Conservation (phyloP, 2,888 invertebrate genomes). For the Tolmerus cingulatus region DNA sequence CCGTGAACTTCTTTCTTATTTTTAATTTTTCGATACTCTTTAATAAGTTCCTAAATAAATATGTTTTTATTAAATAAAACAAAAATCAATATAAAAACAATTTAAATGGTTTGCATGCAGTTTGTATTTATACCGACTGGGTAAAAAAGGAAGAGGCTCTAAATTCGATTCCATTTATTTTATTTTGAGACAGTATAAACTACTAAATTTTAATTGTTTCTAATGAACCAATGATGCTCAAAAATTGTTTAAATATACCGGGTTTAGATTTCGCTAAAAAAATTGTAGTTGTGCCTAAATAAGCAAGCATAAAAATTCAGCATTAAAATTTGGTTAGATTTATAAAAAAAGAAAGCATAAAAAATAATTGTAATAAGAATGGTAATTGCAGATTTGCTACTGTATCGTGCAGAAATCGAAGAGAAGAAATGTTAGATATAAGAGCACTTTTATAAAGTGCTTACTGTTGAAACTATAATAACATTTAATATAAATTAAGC, state of each 20-base stretch:
- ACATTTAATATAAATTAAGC: background rate
- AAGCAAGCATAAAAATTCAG: background rate
- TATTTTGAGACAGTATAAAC: background rate
- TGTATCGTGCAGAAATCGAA: background rate
- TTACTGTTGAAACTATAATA: background rate
- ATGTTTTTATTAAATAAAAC: background rate
- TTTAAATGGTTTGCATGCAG: background rate
- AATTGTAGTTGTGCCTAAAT: background rate
- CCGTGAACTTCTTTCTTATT: background rate
- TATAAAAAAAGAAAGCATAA: background rate
- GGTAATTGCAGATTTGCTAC: background rate
- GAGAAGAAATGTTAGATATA: background rate
- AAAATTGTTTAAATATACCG: background rate
- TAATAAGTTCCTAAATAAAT: background rate
- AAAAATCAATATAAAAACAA: background rate
- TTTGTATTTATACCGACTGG: too few species aligned
- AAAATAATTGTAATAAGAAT: background rate
- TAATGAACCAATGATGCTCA: background rate
- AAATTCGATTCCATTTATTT: background rate
- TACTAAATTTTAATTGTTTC: background rate
- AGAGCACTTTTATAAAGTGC: constrained; percentile 13
- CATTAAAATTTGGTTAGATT: background rate
- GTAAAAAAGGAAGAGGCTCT: background rate
- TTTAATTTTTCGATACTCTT: background rate
- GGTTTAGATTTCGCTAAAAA: background rate